A percentile compares a stretch with the other conserved stretches of the same genome.
phyloP scores from a whole-genome alignment of 2,888 invertebrate genomes.

The Torymus texanus region DNA sequence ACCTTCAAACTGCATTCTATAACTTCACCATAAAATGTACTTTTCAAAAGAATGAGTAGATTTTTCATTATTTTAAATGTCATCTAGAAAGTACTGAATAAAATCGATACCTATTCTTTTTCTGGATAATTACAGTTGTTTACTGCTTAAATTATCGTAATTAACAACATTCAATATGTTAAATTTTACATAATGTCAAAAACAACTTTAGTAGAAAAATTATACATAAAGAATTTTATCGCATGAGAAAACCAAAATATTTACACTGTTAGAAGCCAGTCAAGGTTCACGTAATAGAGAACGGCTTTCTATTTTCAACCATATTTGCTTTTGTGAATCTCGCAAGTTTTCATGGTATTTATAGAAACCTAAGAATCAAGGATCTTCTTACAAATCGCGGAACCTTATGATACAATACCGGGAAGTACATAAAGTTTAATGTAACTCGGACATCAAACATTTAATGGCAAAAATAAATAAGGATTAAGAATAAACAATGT shows the following conservation, averaged over 20 bases:
- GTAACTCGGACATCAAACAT: background rate
- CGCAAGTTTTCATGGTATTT: constrained; percentile 14
- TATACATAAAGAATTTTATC: too few relatives aligned
- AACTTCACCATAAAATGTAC: background rate
- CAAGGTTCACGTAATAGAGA: background rate
- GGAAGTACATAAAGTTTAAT: background rate
- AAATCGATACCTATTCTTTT: too few relatives aligned
- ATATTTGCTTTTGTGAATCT: constrained; percentile 14
- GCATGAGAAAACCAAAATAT: background rate
- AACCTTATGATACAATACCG: background rate
- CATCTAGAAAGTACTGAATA: too few relatives aligned
- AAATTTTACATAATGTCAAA: too few relatives aligned
- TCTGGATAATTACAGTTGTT: too few relatives aligned
- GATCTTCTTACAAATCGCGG: background rate
- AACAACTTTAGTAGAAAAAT: too few relatives aligned
- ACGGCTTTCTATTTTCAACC: constrained; percentile 16
- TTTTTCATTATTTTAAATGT: too few relatives aligned
- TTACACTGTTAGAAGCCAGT: background rate
- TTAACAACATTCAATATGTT: too few relatives aligned
- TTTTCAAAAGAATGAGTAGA: background rate
- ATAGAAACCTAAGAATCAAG: constrained; percentile 12
- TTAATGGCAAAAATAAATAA: background rate
- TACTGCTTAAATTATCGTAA: too few relatives aligned
- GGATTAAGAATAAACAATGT: background rate
- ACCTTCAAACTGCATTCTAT: background rate